Percentiles rank a stretch among this genome's conserved stretches.
phyloP scores from a whole-genome alignment of 2,888 invertebrate genomes.

The Tenodera sinensis region DNA sequence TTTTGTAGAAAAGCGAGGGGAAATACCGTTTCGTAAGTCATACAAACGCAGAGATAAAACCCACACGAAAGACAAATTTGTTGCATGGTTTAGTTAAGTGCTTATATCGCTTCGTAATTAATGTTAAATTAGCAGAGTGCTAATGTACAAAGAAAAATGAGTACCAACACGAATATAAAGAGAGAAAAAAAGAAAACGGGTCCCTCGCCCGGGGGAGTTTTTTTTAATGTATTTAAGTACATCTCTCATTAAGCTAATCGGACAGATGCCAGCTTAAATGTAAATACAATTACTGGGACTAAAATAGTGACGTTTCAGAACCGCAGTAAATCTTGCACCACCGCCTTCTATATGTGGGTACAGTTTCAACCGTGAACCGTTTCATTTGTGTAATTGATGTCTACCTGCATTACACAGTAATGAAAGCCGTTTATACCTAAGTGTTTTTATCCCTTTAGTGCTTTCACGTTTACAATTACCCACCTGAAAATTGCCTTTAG shows the following conservation, averaged over 20 bases:
- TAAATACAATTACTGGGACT: background rate
- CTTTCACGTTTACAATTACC: background rate
- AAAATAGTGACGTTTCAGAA: background rate
- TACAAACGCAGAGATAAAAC: background rate
- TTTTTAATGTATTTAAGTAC: background rate
- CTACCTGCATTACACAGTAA: background rate
- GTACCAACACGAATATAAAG: background rate
- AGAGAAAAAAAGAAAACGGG: background rate
- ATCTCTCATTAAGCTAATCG: background rate
- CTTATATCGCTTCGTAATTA: background rate
- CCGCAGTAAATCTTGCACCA: background rate
- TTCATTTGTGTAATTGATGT: background rate
- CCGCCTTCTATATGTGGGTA: background rate
- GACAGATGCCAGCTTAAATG: background rate
- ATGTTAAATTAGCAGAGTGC: background rate
- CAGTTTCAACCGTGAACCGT: background rate
- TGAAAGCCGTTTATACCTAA: background rate
- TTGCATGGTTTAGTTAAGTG: background rate
- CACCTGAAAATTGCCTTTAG: too few relatives aligned
- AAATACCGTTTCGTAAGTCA: background rate
- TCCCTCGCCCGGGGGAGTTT: background rate
- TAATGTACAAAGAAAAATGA: background rate
- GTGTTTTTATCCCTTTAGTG: background rate
- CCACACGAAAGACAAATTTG: too few relatives aligned
- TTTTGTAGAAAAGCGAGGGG: too few relatives aligned